Percentiles rank a stretch among this genome's conserved stretches.
phyloP scores from a whole-genome alignment of 1,140 invertebrate species.

The Dendrolimus kikuchii region DNA sequence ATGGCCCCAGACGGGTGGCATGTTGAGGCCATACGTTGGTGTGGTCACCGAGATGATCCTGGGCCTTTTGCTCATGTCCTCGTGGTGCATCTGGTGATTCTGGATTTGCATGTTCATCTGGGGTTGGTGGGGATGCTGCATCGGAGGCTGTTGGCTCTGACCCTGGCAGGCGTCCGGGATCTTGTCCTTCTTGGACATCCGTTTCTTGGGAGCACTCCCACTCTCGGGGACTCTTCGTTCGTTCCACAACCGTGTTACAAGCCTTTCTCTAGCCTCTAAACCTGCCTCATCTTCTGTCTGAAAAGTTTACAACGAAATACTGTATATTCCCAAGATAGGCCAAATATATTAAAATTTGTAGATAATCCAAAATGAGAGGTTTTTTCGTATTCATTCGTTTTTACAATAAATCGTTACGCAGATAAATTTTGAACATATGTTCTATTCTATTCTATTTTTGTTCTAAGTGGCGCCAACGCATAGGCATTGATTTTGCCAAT shows the following conservation, averaged over 20 bases:
- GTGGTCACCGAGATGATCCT: slow-evolving; percentile 32
- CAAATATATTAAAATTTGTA: too few relatives aligned
- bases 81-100: slow-evolving; percentile 2
- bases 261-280: slow-evolving; percentile 22
- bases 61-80: slow-evolving; percentile 23
- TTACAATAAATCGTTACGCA: too few relatives aligned
- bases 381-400: too few relatives aligned
- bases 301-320: too few relatives aligned
- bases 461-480: too few relatives aligned
- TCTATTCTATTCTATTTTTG: too few relatives aligned
- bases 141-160: slow-evolving; percentile 14
- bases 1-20: slow-evolving; percentile 44
- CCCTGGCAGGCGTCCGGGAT: slow-evolving; percentile 20
- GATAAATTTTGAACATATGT: too few relatives aligned
- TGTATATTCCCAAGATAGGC: too few relatives aligned
- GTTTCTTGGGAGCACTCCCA: slow-evolving; percentile 31
- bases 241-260: slow-evolving; percentile 52
- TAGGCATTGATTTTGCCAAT: too few relatives aligned
- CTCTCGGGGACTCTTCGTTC: slow-evolving; percentile 36
- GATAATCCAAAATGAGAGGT: too few relatives aligned
- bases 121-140: slow-evolving; percentile 10
- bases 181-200: slow-evolving; percentile 42
- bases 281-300: slow-evolving; percentile 30
- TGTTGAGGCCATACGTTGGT: slow-evolving; percentile 33
- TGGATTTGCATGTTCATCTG: neutral